Evolutionary conservation across 2,113 vertebrate genomes (phyloP).

Genomic region (Oreamnos americanus): DNA sequence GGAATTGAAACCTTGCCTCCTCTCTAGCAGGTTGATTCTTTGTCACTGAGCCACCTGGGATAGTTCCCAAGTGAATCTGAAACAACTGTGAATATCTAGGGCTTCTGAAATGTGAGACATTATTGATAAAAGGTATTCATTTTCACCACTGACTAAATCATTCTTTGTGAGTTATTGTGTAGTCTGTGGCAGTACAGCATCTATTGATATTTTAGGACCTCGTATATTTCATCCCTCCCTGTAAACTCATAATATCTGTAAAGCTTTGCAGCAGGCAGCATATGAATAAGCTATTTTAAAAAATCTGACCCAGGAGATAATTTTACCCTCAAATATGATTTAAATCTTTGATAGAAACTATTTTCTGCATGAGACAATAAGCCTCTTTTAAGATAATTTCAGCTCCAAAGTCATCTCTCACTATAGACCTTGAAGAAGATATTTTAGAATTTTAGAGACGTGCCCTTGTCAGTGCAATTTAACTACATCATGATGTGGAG

Average conservation of each 20-base stretch:
- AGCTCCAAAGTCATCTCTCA: neutral
- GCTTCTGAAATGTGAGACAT: neutral
- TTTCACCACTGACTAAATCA: neutral
- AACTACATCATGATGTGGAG: neutral
- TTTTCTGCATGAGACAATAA: neutral
- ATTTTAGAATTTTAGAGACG: neutral
- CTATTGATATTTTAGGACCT: neutral
- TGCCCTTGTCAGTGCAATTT: neutral
- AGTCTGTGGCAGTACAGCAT: neutral
- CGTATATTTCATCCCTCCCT: neutral
- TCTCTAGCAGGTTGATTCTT: neutral
- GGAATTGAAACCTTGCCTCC: neutral
- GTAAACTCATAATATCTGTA: neutral
- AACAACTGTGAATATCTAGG: neutral
- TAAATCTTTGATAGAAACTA: neutral
- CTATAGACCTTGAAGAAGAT: neutral
- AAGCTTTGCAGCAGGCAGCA: neutral
- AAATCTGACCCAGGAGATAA: neutral
- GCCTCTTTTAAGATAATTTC: neutral
- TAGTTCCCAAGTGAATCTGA: neutral
- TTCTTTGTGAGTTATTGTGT: neutral
- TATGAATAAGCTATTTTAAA: neutral
- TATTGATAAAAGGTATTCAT: neutral
- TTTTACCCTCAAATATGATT: neutral
- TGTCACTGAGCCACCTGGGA: neutral